Evolutionary conservation across 2,113 vertebrate species (phyloP).

Genomic region (Microtus oregoni): DNA sequence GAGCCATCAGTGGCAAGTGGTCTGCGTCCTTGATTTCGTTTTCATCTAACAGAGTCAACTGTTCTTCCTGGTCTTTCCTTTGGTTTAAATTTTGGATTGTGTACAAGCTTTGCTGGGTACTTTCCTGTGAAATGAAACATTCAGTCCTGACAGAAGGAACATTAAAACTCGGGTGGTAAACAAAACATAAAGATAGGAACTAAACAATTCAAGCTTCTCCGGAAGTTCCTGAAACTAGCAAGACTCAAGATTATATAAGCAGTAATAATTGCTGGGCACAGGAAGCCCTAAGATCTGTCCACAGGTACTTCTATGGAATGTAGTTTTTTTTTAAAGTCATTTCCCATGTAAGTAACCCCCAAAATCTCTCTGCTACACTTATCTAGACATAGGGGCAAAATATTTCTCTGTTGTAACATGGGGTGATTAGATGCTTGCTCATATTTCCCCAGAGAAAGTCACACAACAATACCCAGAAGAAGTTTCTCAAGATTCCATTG

Average conservation of each 20-base stretch:
- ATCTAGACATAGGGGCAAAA: not conserved
- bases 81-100: slow-evolving; percentile 22
- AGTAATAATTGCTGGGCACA: not conserved
- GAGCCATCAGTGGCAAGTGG: not conserved
- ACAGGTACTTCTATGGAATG: not conserved
- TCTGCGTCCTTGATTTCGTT: slow-evolving; percentile 50
- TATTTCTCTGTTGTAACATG: not conserved
- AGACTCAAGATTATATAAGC: not conserved
- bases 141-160: no score
- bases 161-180: not conserved
- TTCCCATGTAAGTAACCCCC: not conserved
- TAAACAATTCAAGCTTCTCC: not conserved
- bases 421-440: not conserved
- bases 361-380: not conserved
- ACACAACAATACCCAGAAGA: not conserved
- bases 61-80: not conserved
- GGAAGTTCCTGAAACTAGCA: not conserved
- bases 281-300: not conserved
- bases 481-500: slow-evolving; percentile 10
- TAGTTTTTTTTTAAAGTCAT: not conserved
- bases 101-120: not conserved
- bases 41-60: not conserved
- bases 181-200: not conserved
- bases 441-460: not conserved
- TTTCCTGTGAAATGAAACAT: not conserved